Percentiles rank a stretch among this genome's conserved stretches.
These are phyloP conservation scores for Kryptolebias ocellatus DNA, from an alignment of 2,797 vertebrate species.

Conservation along the genomic window DNA sequence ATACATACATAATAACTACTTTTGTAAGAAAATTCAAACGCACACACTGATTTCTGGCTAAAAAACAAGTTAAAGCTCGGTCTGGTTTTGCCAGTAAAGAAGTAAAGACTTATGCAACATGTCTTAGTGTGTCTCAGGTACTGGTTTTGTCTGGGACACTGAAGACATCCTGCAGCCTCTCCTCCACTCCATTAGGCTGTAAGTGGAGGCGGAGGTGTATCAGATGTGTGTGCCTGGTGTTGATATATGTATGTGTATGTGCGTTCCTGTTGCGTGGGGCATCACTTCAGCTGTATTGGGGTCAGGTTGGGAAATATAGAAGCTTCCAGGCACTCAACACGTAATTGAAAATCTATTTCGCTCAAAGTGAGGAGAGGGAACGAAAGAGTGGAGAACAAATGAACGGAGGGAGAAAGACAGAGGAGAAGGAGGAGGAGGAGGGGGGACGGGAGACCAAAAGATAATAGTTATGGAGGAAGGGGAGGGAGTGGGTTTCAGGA, in stretches of 20 bases:
- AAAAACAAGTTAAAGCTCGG: neutral
- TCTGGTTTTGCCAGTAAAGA: neutral
- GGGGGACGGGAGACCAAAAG: constrained; percentile 46
- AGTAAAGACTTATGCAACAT: constrained; percentile 2
- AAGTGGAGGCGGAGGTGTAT: constrained; percentile 73
- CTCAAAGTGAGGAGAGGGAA: constrained; percentile 80
- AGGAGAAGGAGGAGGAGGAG: constrained; percentile 23
- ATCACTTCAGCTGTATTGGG: constrained; percentile 79
- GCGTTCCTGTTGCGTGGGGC: constrained; percentile 60
- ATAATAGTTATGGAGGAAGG: constrained; percentile 54
- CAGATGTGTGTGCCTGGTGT: constrained; percentile 41
- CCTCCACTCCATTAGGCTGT: constrained; percentile 75
- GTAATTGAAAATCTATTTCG: constrained; percentile 87
- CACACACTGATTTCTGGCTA: neutral
- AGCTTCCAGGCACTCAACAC: constrained; percentile 84
- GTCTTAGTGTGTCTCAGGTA: constrained; percentile 42
- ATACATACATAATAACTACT: neutral
- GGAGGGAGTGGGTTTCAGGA: constrained; percentile 13
- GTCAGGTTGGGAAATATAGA: constrained; percentile 84
- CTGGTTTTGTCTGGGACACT: constrained; percentile 51
- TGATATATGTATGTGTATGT: constrained; percentile 22
- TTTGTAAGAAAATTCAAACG: neutral
- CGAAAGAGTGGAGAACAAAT: constrained; percentile 75
- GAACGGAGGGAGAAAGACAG: constrained; percentile 68
- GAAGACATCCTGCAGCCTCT: constrained; percentile 66